Evolutionary conservation across 2,113 vertebrate genomes (phyloP).

Genomic region (Nyctibius bracteatus): DNA sequence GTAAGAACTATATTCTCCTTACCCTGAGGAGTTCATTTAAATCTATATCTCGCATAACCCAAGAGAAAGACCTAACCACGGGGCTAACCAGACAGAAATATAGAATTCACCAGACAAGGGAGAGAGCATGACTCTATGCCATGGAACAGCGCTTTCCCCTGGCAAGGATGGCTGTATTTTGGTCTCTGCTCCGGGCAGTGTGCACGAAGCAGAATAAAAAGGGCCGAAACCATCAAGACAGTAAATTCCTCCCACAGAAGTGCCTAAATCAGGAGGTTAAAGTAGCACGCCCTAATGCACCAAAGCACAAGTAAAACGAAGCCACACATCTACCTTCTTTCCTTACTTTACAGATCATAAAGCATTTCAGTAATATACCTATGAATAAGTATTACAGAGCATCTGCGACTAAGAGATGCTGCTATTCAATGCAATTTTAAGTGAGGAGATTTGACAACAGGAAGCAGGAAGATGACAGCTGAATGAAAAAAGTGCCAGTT

Average conservation of each 20-base stretch:
- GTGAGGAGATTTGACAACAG: neutral
- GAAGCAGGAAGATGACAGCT: neutral
- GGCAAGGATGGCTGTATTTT: neutral
- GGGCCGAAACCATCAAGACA: neutral
- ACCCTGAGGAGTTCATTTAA: neutral
- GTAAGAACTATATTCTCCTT: neutral
- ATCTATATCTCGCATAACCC: neutral
- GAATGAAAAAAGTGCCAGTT: neutral
- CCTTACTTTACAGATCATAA: neutral
- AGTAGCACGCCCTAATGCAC: fast-evolving
- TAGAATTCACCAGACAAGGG: neutral
- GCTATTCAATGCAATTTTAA: neutral
- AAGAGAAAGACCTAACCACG: neutral
- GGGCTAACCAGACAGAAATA: neutral
- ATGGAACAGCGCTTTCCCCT: fast-evolving
- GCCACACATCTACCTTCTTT: neutral
- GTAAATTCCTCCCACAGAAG: neutral
- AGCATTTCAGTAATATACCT: neutral
- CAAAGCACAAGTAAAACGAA: fast-evolving
- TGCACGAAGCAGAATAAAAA: neutral
- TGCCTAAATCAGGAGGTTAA: neutral
- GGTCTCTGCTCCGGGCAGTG: neutral
- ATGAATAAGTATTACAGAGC: neutral
- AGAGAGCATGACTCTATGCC: neutral
- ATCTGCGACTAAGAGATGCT: neutral